phyloP scores from a whole-genome alignment of 2,113 vertebrate genomes.

The Gopherus evgoodei region DNA sequence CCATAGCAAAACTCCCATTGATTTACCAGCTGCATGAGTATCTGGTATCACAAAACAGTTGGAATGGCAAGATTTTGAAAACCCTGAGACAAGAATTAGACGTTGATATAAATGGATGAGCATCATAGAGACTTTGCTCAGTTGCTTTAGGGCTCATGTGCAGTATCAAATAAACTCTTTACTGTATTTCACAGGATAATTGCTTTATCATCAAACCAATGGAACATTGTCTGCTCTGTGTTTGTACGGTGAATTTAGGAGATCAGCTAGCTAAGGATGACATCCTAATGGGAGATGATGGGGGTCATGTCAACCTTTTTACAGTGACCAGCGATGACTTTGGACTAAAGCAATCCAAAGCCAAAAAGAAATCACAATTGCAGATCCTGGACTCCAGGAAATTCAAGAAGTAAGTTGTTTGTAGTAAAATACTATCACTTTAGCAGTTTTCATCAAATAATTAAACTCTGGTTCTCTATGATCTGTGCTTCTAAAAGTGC shows the following conservation, averaged over 20 bases:
- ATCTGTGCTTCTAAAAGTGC: neutral
- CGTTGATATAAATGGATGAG: neutral
- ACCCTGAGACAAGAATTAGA: neutral
- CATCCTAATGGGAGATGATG: constrained; percentile 80
- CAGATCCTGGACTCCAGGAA: constrained; percentile 71
- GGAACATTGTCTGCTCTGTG: constrained; percentile 77
- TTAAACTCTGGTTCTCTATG: neutral
- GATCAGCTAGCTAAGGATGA: constrained; percentile 68
- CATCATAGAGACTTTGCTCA: neutral
- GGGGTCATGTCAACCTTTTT: constrained; percentile 75
- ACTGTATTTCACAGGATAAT: constrained; percentile 66
- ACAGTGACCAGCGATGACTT: constrained; percentile 76
- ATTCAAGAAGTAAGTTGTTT: constrained; percentile 73
- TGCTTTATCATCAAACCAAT: constrained; percentile 78
- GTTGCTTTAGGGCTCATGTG: neutral
- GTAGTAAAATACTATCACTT: neutral
- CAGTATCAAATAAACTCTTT: neutral
- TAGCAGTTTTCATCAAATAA: neutral
- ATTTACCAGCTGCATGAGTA: neutral
- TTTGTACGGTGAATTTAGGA: constrained; percentile 60
- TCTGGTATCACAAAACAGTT: neutral
- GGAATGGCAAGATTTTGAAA: neutral
- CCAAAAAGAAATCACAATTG: constrained; percentile 50
- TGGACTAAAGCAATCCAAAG: constrained; percentile 68
- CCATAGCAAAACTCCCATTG: neutral